These are phyloP conservation scores for Zaprionus ornatus DNA, from an alignment of 1,140 invertebrate genomes.

Conservation along the genomic window DNA sequence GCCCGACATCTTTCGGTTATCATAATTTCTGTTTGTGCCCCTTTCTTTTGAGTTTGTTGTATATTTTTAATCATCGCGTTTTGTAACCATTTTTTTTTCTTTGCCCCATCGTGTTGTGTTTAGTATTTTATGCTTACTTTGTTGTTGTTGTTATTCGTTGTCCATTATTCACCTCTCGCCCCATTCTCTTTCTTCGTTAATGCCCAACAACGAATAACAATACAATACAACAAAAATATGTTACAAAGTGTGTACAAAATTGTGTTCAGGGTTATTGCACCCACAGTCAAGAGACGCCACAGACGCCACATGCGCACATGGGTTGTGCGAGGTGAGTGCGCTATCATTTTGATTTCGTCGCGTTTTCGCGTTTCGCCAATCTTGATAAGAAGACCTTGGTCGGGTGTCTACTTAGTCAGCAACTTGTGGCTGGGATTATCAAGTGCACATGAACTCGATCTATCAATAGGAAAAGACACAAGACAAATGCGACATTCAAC, in stretches of 20 bases:
- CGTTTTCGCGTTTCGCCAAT: conserved; percentile 9
- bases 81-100: conserved; percentile 60
- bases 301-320: conserved; percentile 23
- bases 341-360: conserved; percentile 23
- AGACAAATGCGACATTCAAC: background rate
- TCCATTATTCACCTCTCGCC: conserved; percentile 45
- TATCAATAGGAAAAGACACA: background rate
- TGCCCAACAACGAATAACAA: conserved; percentile 33
- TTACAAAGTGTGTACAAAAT: conserved; percentile 32
- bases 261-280: conserved; percentile 68
- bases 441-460: conserved; percentile 19
- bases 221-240: conserved; percentile 37
- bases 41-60: conserved; percentile 40
- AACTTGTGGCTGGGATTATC: conserved; percentile 3
- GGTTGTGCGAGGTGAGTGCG: background rate
- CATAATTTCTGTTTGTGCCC: conserved; percentile 52
- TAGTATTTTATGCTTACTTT: conserved; percentile 21
- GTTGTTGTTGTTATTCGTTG: conserved; percentile 29
- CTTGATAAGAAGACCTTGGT: conserved; percentile 33
- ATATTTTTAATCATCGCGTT: conserved; percentile 70
- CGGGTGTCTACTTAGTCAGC: conserved; percentile 20
- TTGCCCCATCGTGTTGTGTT: conserved; percentile 8
- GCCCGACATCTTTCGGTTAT: background rate
- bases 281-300: conserved; percentile 5
- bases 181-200: conserved; percentile 57